A percentile compares a stretch with the other conserved stretches of the same genome.
These are phyloP conservation scores for Sciaenops ocellatus DNA, from an alignment of 2,797 vertebrate species.

Conservation along the genomic window DNA sequence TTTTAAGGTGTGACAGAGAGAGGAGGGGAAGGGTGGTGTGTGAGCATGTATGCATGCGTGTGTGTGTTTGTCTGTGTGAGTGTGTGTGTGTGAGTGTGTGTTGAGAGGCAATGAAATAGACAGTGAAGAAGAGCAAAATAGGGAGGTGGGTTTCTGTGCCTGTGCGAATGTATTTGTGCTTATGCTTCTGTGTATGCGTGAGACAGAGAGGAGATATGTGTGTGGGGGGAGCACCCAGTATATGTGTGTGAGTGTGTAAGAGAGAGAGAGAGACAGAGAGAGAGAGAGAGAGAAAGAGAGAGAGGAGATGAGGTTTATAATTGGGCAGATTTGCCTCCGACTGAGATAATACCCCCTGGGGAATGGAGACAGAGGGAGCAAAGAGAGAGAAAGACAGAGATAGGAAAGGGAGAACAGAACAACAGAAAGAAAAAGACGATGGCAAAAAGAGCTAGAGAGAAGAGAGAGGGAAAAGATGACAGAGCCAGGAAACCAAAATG, in stretches of 20 bases:
- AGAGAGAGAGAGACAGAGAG: conserved; percentile 35
- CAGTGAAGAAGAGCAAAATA: conserved; percentile 70
- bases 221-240: conserved; percentile 41
- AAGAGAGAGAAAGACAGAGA: conserved; percentile 59
- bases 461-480: conserved; percentile 47
- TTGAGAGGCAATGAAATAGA: conserved; percentile 70
- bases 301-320: conserved; percentile 86
- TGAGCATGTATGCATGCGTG: conserved; percentile 12
- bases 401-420: conserved; percentile 54
- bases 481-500: conserved; percentile 60
- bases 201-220: conserved; percentile 39
- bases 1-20: conserved; percentile 86
- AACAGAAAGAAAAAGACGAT: conserved; percentile 58
- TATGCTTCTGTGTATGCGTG: conserved; percentile 53
- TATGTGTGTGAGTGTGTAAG: conserved; percentile 24
- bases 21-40: conserved; percentile 63
- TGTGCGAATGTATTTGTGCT: conserved; percentile 63
- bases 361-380: conserved; percentile 75
- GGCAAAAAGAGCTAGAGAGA: conserved; percentile 49
- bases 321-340: conserved; percentile 87
- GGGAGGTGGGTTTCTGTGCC: conserved; percentile 61
- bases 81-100: conserved; percentile 31
- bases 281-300: conserved; percentile 49
- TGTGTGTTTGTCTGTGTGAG: conserved; percentile 31
- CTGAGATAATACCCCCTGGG: conserved; percentile 86